These are phyloP conservation scores for Pteropus alecto DNA, from an alignment of 2,113 vertebrate species.

Conservation along the genomic window DNA sequence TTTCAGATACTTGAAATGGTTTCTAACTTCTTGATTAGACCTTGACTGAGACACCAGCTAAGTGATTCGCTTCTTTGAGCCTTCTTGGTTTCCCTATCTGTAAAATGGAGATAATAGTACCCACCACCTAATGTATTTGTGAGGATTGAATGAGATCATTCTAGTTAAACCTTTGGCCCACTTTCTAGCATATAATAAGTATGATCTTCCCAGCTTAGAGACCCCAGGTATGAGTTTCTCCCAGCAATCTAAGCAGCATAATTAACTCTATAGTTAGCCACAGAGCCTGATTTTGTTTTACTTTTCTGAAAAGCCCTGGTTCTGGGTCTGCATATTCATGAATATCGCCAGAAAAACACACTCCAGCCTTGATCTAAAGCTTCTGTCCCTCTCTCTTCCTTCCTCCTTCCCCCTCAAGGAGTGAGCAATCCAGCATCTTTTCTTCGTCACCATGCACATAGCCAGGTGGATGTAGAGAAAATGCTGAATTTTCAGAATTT, in stretches of 20 bases:
- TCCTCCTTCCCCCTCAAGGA: background rate
- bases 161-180: background rate
- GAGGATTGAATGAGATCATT: background rate
- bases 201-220: background rate
- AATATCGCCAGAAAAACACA: background rate
- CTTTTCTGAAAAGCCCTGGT: background rate
- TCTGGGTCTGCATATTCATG: background rate
- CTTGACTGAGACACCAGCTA: background rate
- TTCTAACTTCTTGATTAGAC: background rate
- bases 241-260: background rate
- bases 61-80: background rate
- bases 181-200: background rate
- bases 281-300: background rate
- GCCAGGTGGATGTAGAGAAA: background rate
- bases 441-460: accelerated
- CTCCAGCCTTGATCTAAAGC: background rate
- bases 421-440: too few species aligned
- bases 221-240: background rate
- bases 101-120: background rate
- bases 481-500: background rate
- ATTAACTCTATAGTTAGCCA: background rate
- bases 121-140: background rate
- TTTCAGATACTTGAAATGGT: background rate
- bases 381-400: background rate
- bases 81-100: background rate